Base-by-base conservation (phyloP, 2,888 invertebrate genomes). In the Notodonta ziczac region DNA sequence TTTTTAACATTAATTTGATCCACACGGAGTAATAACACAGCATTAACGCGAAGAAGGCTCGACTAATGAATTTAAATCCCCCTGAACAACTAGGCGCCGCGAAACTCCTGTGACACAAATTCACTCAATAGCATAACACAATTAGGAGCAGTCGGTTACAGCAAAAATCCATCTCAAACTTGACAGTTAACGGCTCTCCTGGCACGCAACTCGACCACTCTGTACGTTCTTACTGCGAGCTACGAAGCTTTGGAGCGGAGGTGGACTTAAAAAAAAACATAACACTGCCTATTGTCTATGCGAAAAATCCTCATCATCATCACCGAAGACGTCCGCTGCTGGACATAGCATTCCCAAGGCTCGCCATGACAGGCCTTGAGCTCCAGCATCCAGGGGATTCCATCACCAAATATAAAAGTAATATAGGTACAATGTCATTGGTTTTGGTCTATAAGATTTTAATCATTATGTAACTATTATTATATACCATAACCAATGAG, bases 91-190 rank as follows among this genome's bases (percentile, higher is more conserved):
- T 24, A 24, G 56, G 16, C 44, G 77, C 72, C 70, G 62, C 74
- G 66, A 75, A 81, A 83, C 83, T 81, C 80, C 70, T 78, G 73
- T 81, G 84, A 80, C 88, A 85, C 84, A 87, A 84, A 90, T 90
- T 79, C 78, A 81, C 77, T 86, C 90, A 86, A 91, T 91, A 90
- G 84, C 84, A 77, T 76, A 56, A 76, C 69, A 79, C 86, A 86
- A 86, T 87, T 88, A 90, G 80, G 83, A 85, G 79, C 73, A 75
- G 80, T 76, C 69, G 84, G 81, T 73, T 81, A 93, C 93, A 93
- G 87, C 93, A 93, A 93, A 93, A 93, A 93, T 93, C 93, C 93
- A 93, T 93, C 92, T 89, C 83, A 70, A 88, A 91, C 87, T 91
- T 89, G 88, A 83, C 91, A 84, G 91, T 90, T 92, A 87, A 92